Evolutionary conservation across 2,888 invertebrate species (phyloP), one percentile per base, ranked within the genome.

Genomic region (Malthinus flaveolus): DNA sequence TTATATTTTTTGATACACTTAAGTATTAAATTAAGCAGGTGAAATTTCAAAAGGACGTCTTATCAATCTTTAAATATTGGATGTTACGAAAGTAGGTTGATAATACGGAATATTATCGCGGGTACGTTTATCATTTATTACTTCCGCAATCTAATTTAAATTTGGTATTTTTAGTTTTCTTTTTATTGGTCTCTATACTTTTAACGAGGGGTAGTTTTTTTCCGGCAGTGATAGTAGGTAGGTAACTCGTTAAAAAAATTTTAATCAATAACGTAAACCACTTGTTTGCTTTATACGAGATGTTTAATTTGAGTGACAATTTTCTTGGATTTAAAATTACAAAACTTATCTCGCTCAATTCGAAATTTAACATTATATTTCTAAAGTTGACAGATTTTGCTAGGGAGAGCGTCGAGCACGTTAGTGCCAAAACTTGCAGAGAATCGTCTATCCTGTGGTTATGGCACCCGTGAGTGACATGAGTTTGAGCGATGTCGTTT

Each of bases 401-500:
- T 49, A 52, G 35, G 37, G 9, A 32, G 42, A 34, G 13, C 39
- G 32, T 46, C 46, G 42, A 35, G 44, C 42, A 54, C 48, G 51
- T 53, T 52, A 49, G 39, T 48, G 46, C 45, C 54, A 37, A 58
- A 59, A 59, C 39, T 59, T 51, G 54, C 48, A 59, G 59, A 45
- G 59, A 59, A 59, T 59, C 51, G 59, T 59, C 59, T 59, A 59
- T 59, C 50, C 42, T 51, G 59, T 49, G 59, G 61, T 57, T 61
- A 61, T 57, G 50, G 61, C 57, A 50, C 61, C 61, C 61, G 57
- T 49, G 61, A 61, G 61, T 57, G 66, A 62, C 66, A 64, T 62
- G 66, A 65, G 64, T 64, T 65, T 62, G 66, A 64, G 61, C 63
- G 62, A 62, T 64, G 66, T 64, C 66, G 64, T 62, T 65, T 62